These are phyloP conservation scores for Talpa occidentalis DNA, from an alignment of 2,113 vertebrate genomes.

Conservation along the genomic window DNA sequence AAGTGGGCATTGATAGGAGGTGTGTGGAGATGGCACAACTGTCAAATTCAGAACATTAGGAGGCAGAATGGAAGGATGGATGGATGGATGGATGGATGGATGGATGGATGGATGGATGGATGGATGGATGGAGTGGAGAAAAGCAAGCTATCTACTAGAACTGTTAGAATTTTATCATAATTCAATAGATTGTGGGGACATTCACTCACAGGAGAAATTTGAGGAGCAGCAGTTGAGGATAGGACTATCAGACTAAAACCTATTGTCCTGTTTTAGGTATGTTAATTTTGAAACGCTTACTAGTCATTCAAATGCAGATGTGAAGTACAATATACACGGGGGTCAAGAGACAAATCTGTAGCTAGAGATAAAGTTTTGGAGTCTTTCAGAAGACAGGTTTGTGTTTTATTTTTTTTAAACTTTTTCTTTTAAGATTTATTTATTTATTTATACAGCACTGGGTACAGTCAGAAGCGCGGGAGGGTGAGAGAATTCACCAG, in stretches of 20 bases:
- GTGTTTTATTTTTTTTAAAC: too few species aligned
- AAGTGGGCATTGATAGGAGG: not conserved
- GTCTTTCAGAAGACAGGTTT: not conserved
- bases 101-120: not conserved
- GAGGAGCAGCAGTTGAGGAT: not conserved
- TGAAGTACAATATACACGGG: not conserved
- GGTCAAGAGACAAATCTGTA: not conserved
- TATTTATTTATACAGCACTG: too few species aligned
- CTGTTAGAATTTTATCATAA: not conserved
- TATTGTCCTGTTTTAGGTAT: not conserved
- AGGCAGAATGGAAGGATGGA: not conserved
- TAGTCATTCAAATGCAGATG: not conserved
- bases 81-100: not conserved
- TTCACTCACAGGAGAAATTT: not conserved
- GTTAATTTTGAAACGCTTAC: not conserved
- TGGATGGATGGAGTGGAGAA: not conserved
- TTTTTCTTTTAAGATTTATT: too few species aligned
- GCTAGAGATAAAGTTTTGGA: not conserved
- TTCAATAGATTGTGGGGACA: not conserved
- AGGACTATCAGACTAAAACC: not conserved
- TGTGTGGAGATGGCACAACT: not conserved
- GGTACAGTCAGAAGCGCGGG: too few species aligned
- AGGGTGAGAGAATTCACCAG: too few species aligned
- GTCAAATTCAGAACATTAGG: conserved; percentile 5
- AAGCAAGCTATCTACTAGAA: not conserved